Evolutionary conservation across 2,797 vertebrate species (phyloP), one percentile per base, ranked within the genome.

Genomic region (Pangasius macronema): DNA sequence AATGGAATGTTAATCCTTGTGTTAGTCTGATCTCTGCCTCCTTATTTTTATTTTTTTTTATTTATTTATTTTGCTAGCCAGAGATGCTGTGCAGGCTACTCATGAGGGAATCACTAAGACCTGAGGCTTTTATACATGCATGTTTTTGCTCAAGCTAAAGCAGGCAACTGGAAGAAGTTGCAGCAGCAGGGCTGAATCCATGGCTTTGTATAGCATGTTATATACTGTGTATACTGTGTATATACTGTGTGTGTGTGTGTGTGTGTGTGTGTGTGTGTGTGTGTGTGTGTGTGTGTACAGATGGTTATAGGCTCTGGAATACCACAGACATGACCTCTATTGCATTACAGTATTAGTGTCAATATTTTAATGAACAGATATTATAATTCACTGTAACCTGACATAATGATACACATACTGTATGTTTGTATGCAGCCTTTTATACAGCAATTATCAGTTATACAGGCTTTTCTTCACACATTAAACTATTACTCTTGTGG

Each of bases 21-120:
- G 88, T 90, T 85, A 87, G 91, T 85, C 36, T 63, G 53, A 67
- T 85, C 33, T 89, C 85, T 57, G 70, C 82, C 76, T 76, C 85
- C 90, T 42, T 57, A 5, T 9, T 30, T 24, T 55, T 22, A 20
- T 39, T 49, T 46, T 85, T 87, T 82, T 84, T 57, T 82, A n/a
- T n/a, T n/a, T n/a, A n/a, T n/a, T n/a, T n/a, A n/a, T 72, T 55
- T 77, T 75, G 70, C 49, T 83, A 80, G 20, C 27, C 76, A 82
- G 61, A 33, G 33, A 65, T 30, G 53, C 9, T 65, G 36, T 85
- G 46, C 42, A 46, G 77, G 33, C 55, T 13, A 14, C 20, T 16
- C 36, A 18, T 42, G 79, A 18, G 36, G 55, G 36, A 36, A 61
- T 82, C 57, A 63, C 24, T n/a, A 63, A 42, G 57, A 3, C 57